phyloP scores from a whole-genome alignment of 2,888 invertebrate species.

The Xestia sexstrigata region DNA sequence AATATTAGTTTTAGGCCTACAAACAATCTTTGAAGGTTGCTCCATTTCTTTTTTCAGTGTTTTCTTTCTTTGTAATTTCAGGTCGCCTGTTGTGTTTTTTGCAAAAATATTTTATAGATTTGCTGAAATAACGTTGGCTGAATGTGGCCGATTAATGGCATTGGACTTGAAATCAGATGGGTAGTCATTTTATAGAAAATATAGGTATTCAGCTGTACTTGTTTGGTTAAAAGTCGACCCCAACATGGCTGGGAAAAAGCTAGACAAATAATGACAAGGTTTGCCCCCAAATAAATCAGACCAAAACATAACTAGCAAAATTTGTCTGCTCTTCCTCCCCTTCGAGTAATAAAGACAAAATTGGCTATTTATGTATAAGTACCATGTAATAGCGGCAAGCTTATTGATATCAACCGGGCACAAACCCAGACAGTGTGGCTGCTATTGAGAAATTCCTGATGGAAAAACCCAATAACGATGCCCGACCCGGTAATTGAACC shows the following conservation, averaged over 20 bases:
- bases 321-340: not conserved
- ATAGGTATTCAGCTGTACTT: not conserved
- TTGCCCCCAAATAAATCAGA: not conserved
- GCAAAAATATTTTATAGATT: not conserved
- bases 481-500: not conserved
- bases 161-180: not conserved
- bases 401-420: not conserved
- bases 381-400: not conserved
- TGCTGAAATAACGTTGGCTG: not conserved
- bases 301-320: too few species aligned
- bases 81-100: not conserved
- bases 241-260: not conserved
- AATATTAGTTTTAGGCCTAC: slow-evolving; percentile 35
- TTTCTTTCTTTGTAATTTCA: not conserved
- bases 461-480: not conserved
- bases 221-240: not conserved
- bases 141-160: not conserved
- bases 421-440: not conserved
- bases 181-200: not conserved
- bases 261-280: not conserved
- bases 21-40: slow-evolving; percentile 28
- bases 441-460: not conserved
- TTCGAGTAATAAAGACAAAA: not conserved
- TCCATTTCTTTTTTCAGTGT: slow-evolving; percentile 21
- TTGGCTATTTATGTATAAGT: not conserved